Evolutionary conservation across 2,113 vertebrate species (phyloP).

Genomic region (Corythaixoides concolor): DNA sequence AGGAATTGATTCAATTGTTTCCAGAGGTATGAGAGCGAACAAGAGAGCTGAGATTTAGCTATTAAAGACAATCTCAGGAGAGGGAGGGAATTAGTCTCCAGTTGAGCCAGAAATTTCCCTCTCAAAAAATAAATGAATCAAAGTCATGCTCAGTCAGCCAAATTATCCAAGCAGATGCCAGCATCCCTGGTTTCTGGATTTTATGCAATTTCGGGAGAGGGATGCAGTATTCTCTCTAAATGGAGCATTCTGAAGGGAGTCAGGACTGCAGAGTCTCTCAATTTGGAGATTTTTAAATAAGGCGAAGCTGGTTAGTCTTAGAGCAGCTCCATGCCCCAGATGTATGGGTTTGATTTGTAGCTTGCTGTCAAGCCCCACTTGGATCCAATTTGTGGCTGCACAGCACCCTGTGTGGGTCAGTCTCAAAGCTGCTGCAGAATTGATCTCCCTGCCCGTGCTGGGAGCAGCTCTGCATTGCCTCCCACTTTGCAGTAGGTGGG

Average conservation of each 20-base stretch:
- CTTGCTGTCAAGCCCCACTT: background rate
- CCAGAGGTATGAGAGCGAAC: background rate
- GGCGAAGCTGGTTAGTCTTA: background rate
- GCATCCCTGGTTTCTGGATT: constrained; percentile 12
- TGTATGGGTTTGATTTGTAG: background rate
- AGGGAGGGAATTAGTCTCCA: constrained; percentile 57
- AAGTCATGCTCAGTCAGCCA: constrained; percentile 62
- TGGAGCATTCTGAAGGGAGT: background rate
- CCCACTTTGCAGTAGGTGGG: background rate
- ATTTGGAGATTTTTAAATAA: background rate
- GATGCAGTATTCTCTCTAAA: background rate
- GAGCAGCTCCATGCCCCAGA: background rate
- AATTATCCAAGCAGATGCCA: constrained; percentile 66
- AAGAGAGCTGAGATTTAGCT: constrained; percentile 7
- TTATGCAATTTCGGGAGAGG: background rate
- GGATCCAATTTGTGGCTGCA: rapidly evolving
- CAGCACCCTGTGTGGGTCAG: background rate
- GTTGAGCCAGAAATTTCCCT: constrained; percentile 61
- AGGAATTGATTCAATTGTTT: constrained; percentile 55
- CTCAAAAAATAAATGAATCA: constrained; percentile 67
- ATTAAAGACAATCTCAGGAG: constrained; percentile 54
- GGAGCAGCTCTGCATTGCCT: background rate
- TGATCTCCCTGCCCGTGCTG: rapidly evolving
- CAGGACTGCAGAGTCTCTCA: background rate
- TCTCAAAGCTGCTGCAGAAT: background rate